phyloP scores from a whole-genome alignment of 2,888 invertebrate species.

The Diloba caeruleocephala region DNA sequence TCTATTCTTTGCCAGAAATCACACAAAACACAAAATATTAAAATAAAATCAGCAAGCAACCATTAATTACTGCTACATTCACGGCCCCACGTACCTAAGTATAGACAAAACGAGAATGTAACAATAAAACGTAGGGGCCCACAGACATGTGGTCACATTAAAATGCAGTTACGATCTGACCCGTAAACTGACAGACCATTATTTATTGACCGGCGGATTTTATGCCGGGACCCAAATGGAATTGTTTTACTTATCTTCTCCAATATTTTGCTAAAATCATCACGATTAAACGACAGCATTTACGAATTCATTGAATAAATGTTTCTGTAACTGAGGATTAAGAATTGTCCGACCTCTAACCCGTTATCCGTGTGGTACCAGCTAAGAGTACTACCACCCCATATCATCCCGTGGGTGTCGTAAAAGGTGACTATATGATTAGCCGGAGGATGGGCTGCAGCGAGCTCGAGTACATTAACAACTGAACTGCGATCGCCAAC shows the following conservation, averaged over 20 bases:
- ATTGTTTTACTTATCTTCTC: constrained; percentile 47
- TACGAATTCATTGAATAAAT: constrained; percentile 1
- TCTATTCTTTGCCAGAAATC: too few species aligned
- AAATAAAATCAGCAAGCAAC: too few species aligned
- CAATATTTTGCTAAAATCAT: constrained; percentile 8
- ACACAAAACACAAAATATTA: too few species aligned
- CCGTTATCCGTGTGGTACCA: too few species aligned
- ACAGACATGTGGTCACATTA: constrained; percentile 64
- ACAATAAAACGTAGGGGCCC: constrained; percentile 48
- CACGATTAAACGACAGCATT: neutral
- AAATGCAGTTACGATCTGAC: constrained; percentile 64
- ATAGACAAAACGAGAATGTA: constrained; percentile 16
- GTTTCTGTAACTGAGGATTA: neutral
- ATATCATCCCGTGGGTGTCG: too few species aligned
- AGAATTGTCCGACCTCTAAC: too few species aligned
- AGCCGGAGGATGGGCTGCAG: too few species aligned
- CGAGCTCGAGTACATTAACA: too few species aligned
- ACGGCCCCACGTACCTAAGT: constrained; percentile 5
- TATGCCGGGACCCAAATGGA: constrained; percentile 51
- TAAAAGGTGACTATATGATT: too few species aligned
- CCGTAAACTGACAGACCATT: constrained; percentile 62
- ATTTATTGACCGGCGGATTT: constrained; percentile 61
- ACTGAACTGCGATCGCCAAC: too few species aligned
- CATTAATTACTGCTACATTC: too few species aligned
- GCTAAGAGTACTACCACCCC: too few species aligned